Conservation (phyloP, 2,113 vertebrate species). For the Lampris incognitus region DNA sequence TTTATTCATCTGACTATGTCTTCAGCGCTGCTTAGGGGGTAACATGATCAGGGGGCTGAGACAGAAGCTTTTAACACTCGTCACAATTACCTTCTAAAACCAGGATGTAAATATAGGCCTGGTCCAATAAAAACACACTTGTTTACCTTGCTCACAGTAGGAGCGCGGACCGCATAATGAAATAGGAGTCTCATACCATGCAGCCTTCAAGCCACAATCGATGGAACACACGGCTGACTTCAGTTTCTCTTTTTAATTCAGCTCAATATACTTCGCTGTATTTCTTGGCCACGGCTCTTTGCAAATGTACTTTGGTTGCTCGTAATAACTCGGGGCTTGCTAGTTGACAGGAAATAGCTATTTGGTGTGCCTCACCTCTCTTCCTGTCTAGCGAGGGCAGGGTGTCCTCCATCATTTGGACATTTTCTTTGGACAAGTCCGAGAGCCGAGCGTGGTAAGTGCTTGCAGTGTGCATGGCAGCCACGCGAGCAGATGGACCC, state of each 20-base stretch:
- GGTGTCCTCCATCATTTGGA: constrained; percentile 16
- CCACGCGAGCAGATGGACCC: background rate
- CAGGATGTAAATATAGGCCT: constrained; percentile 43
- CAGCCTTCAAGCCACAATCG: constrained; percentile 36
- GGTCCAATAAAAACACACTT: constrained; percentile 49
- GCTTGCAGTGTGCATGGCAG: constrained; percentile 14
- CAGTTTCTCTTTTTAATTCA: constrained; percentile 35
- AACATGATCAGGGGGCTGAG: constrained; percentile 12
- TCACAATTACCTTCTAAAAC: constrained; percentile 46
- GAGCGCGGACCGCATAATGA: constrained; percentile 53
- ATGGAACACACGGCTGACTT: constrained; percentile 39
- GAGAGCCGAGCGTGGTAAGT: constrained; percentile 17
- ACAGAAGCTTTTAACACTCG: constrained; percentile 12
- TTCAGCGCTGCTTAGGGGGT: constrained; percentile 10
- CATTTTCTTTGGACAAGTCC: constrained; percentile 34
- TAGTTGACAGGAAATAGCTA: constrained; percentile 54
- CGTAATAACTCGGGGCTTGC: constrained; percentile 31
- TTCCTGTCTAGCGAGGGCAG: constrained; percentile 37
- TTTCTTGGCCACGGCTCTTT: constrained; percentile 42
- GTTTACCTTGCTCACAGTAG: constrained; percentile 39
- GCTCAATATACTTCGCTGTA: constrained; percentile 59
- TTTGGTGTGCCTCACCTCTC: constrained; percentile 43
- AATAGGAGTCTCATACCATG: constrained; percentile 36
- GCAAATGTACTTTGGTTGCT: constrained; percentile 43
- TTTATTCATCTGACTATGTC: background rate